Percentiles rank a stretch among this genome's conserved stretches.
Conservation (phyloP, 1,140 invertebrate species). For the Cyclina sinensis region DNA sequence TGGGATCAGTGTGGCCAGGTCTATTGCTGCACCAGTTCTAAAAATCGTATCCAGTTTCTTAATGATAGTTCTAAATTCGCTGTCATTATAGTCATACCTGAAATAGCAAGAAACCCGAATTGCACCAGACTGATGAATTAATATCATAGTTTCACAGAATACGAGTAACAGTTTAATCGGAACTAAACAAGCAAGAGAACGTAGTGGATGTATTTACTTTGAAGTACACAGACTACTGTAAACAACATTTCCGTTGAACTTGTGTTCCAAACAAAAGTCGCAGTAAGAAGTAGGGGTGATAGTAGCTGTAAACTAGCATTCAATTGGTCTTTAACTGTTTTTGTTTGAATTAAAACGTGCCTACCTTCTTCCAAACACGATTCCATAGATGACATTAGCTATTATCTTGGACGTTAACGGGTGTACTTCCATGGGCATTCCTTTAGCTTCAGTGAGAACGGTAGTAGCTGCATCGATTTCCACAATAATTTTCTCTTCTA, state of each 20-base stretch:
- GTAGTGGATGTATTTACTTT: no score
- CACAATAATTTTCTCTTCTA: conserved; percentile 91
- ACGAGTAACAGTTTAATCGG: no score
- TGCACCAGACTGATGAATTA: no score
- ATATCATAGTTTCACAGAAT: no score
- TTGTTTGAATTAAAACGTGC: background rate
- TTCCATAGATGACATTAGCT: conserved; percentile 48
- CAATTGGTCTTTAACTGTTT: no score
- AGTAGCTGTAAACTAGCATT: no score
- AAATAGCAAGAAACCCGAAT: background rate
- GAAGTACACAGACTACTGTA: no score
- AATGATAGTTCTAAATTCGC: background rate
- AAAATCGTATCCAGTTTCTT: background rate
- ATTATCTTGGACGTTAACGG: conserved; percentile 7
- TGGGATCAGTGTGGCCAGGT: no score
- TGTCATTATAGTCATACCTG: background rate
- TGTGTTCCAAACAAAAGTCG: no score
- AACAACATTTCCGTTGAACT: no score
- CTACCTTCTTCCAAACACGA: conserved; percentile 59
- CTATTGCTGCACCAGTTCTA: background rate
- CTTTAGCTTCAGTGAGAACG: conserved; percentile 51
- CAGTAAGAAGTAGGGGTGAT: no score
- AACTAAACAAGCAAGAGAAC: no score
- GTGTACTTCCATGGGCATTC: background rate
- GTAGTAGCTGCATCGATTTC: conserved; percentile 86